Percentiles rank a stretch among this genome's conserved stretches.
phyloP scores from a whole-genome alignment of 2,797 vertebrate genomes.

The Pantherophis vulpinus region DNA sequence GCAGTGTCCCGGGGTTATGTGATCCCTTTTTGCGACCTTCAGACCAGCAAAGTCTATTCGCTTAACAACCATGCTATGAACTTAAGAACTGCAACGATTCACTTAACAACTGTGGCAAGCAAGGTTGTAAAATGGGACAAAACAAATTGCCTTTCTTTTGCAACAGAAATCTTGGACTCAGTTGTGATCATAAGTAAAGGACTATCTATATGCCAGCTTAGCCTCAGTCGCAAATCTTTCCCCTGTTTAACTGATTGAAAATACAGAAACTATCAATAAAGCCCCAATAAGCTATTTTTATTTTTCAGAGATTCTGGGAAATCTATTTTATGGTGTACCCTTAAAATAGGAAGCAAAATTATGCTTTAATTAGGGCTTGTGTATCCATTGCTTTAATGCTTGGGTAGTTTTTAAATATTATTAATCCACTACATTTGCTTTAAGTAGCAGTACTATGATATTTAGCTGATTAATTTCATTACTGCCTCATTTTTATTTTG shows the following conservation, averaged over 20 bases:
- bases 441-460: background rate
- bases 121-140: background rate
- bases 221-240: background rate
- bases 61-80: too few species aligned
- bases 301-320: background rate
- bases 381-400: background rate
- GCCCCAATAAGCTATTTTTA: background rate
- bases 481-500: background rate
- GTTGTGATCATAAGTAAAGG: background rate
- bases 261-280: background rate
- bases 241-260: background rate
- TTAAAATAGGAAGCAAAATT: constrained; percentile 6
- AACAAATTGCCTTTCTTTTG: background rate
- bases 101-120: background rate
- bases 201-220: background rate
- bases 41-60: background rate
- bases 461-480: constrained; percentile 18
- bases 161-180: background rate
- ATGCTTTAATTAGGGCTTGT: background rate
- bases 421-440: background rate
- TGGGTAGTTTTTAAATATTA: background rate
- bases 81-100: too few species aligned
- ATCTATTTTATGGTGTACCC: background rate
- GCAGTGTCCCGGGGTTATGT: too few species aligned
- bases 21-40: background rate